A percentile compares a stretch with the other conserved stretches of the same genome.
Conservation (phyloP, 1,140 invertebrate species). For the Atta colombica region DNA sequence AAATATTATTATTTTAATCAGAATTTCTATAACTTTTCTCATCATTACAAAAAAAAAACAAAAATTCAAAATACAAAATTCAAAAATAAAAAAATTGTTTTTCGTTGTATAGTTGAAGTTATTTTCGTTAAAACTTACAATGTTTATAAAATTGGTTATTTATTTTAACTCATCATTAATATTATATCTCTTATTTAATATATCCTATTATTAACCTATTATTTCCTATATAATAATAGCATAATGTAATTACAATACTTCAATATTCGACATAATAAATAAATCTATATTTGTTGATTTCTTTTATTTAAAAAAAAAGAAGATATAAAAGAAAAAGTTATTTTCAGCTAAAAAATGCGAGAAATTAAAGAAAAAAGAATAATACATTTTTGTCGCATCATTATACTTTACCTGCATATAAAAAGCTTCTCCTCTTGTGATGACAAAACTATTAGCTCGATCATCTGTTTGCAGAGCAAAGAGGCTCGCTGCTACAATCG, state of each 20-base stretch:
- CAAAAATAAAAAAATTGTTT: neutral
- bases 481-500: conserved; percentile 92
- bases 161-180: neutral
- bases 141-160: neutral
- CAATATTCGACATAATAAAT: neutral
- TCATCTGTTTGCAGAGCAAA: conserved; percentile 94
- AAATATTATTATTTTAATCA: conserved; percentile 3
- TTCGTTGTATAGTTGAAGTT: neutral
- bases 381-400: neutral
- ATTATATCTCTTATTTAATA: neutral
- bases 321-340: neutral
- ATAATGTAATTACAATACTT: neutral
- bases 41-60: neutral
- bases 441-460: conserved; percentile 90
- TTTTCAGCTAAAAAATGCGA: neutral
- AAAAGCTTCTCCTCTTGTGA: conserved; percentile 93
- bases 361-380: neutral
- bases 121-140: neutral
- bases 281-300: neutral
- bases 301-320: neutral
- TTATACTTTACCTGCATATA: conserved; percentile 92
- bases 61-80: neutral
- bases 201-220: neutral
- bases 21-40: neutral
- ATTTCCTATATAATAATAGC: neutral